Evolutionary conservation across 2,113 vertebrate species (phyloP).

Genomic region (Penelope pileata): DNA sequence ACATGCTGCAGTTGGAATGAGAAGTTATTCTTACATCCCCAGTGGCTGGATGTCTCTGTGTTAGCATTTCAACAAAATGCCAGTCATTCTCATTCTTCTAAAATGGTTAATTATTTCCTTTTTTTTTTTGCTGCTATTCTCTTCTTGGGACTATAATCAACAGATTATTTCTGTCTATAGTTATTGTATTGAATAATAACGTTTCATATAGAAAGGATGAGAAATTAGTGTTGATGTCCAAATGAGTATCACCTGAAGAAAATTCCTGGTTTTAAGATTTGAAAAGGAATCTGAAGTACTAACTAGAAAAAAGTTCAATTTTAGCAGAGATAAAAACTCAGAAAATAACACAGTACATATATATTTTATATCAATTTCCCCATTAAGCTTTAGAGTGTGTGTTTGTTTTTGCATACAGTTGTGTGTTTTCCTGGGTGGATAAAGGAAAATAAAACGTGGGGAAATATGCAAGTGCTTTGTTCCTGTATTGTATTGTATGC

Average conservation of each 20-base stretch:
- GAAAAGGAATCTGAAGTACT: neutral
- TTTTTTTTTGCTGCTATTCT: neutral
- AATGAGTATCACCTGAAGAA: neutral
- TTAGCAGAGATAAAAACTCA: neutral
- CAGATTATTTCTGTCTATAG: neutral
- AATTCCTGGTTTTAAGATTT: neutral
- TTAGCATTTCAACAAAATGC: neutral
- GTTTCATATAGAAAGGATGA: neutral
- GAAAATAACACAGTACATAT: neutral
- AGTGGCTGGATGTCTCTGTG: neutral
- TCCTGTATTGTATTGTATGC: neutral
- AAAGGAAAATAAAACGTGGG: neutral
- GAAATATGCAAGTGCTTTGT: neutral
- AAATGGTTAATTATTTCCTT: neutral
- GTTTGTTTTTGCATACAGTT: neutral
- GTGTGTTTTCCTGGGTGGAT: neutral
- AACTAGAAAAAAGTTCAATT: neutral
- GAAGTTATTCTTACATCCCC: neutral
- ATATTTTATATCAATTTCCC: neutral
- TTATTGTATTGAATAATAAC: neutral
- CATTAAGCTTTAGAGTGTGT: neutral
- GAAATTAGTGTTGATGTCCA: neutral
- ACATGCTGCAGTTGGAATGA: neutral
- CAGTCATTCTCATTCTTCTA: neutral
- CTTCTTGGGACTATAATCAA: neutral